Evolutionary conservation across 1,140 invertebrate genomes (phyloP).

Genomic region (Heterodera schachtii): DNA sequence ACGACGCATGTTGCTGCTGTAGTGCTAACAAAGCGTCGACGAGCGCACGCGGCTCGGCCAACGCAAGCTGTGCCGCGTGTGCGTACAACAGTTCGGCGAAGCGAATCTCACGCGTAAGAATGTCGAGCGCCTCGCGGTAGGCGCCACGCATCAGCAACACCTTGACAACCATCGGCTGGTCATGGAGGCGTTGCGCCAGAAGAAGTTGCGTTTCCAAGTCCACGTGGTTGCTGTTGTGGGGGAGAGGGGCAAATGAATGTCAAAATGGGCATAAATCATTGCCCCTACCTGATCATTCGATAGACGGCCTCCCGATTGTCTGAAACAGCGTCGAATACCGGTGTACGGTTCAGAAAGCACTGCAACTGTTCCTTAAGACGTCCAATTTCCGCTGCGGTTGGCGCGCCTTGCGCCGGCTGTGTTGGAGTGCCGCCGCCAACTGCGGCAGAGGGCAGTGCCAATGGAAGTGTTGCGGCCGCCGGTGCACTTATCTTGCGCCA

Average conservation of each 20-base stretch:
- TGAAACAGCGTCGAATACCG: constrained; percentile 38
- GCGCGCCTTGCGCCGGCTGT: constrained; percentile 1
- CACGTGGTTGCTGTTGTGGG: constrained; percentile 28
- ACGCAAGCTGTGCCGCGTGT: constrained; percentile 45
- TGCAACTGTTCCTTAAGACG: constrained; percentile 39
- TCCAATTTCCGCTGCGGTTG: constrained; percentile 29
- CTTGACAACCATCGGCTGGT: constrained; percentile 46
- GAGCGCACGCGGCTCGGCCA: constrained; percentile 28
- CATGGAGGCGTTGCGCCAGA: constrained; percentile 40
- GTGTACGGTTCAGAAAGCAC: constrained; percentile 40
- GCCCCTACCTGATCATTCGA: constrained; percentile 37
- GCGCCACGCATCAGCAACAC: constrained; percentile 39
- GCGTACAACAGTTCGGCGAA: constrained; percentile 46
- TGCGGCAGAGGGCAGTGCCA: not conserved
- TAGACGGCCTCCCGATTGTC: constrained; percentile 45
- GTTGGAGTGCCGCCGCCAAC: not conserved
- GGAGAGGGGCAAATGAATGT: not conserved
- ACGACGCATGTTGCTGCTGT: constrained; percentile 4
- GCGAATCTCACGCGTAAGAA: constrained; percentile 19
- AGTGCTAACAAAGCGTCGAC: not conserved
- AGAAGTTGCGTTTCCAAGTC: constrained; percentile 52
- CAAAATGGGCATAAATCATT: not conserved
- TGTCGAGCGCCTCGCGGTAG: constrained; percentile 39
- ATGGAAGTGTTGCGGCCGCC: not conserved
- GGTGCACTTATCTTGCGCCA: not conserved